These are phyloP conservation scores for Porites rus DNA, from an alignment of 92 coral and sea anemone species.

Conservation along the genomic window DNA sequence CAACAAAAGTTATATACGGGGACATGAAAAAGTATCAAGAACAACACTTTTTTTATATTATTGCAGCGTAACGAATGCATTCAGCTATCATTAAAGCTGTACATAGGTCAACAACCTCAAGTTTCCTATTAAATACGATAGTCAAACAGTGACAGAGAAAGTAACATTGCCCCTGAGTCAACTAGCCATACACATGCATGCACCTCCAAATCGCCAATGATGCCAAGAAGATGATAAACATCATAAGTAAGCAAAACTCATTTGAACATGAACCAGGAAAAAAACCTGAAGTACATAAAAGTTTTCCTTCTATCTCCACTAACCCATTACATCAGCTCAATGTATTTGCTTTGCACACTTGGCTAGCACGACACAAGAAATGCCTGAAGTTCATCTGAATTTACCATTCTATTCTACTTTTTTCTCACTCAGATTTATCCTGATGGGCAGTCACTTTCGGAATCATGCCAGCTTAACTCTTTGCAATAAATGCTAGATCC, in stretches of 20 bases:
- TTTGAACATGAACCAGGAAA: constrained; percentile 38
- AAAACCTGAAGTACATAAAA: neutral
- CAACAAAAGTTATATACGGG: too few relatives aligned
- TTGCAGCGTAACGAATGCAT: too few relatives aligned
- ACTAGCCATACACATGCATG: constrained; percentile 55
- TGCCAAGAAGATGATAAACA: constrained; percentile 40
- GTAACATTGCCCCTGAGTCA: constrained; percentile 46
- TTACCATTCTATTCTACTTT: neutral
- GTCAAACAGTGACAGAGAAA: constrained; percentile 25
- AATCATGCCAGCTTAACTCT: neutral
- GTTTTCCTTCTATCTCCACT: constrained; percentile 56
- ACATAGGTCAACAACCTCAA: constrained; percentile 34
- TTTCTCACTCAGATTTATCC: neutral
- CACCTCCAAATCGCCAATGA: constrained; percentile 35
- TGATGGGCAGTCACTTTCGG: neutral
- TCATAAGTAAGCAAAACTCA: constrained; percentile 14
- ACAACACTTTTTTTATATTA: too few relatives aligned
- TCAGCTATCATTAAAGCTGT: too few relatives aligned
- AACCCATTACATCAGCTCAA: constrained; percentile 61
- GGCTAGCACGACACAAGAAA: constrained; percentile 58
- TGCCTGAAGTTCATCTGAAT: neutral
- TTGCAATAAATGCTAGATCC: neutral
- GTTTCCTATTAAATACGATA: constrained; percentile 31
- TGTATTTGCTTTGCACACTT: constrained; percentile 39
- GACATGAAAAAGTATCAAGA: too few relatives aligned